These are phyloP conservation scores for Osmoderma eremita DNA, from an alignment of 2,888 invertebrate genomes.

Conservation along the genomic window DNA sequence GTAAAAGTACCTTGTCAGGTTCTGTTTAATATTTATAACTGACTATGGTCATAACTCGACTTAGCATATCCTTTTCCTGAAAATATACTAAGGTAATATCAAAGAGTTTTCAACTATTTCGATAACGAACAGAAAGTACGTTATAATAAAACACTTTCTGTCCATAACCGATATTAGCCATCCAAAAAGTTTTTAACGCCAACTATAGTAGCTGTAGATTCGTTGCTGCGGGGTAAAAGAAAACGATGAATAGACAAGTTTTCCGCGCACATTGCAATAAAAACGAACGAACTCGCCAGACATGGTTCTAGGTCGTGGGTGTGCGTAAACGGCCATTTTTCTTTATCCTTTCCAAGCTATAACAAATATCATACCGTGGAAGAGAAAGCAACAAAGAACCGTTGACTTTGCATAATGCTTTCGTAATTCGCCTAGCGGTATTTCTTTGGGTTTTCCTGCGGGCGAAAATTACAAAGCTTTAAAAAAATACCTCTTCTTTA, in stretches of 20 bases:
- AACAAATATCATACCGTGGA: slow-evolving; percentile 7
- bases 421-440: slow-evolving; percentile 6
- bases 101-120: no score
- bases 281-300: slow-evolving; percentile 22
- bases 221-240: slow-evolving; percentile 12
- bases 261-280: slow-evolving; percentile 27
- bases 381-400: slow-evolving; percentile 17
- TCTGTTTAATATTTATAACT: no score
- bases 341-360: slow-evolving; percentile 23
- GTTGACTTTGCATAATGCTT: slow-evolving; percentile 21
- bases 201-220: slow-evolving; percentile 23
- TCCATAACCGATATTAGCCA: slow-evolving; percentile 14
- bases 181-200: slow-evolving; percentile 29
- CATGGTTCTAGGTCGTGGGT: slow-evolving; percentile 11
- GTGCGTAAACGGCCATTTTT: slow-evolving; percentile 26
- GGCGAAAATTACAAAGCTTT: slow-evolving; percentile 20
- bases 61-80: no score
- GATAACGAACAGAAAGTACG: no score
- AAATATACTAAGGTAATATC: no score
- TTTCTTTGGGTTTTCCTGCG: not conserved
- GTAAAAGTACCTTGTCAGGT: no score
- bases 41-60: no score
- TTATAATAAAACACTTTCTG: not conserved
- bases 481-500: slow-evolving; percentile 21
- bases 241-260: slow-evolving; percentile 37